Base-by-base conservation (phyloP, 2,113 vertebrate species). In the Oncorhynchus keta region DNA sequence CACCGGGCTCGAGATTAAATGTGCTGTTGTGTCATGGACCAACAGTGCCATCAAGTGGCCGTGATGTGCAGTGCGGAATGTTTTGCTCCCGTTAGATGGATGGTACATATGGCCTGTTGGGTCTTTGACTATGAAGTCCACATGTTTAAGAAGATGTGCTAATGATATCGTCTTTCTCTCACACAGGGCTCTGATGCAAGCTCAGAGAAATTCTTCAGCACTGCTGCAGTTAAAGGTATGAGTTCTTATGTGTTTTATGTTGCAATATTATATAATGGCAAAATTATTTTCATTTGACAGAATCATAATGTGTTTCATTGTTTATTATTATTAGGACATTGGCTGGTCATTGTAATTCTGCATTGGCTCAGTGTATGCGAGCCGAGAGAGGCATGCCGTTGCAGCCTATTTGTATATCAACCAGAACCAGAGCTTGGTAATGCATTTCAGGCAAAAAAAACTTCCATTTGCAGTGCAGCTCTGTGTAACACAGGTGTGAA, bases 191-290 rank as follows among this genome's bases (percentile, higher is more conserved):
- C 97, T 35, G 96, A 99, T 96, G 96, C 96, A 90, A 94, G 92
- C 91, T 99, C 97, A 70, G 97, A 99, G 88, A 97, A 96, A 90
- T 94, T 98, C 85, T 99, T 99, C 94, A 97, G 95, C 93, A 94
- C 96, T 74, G 93, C 95, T 87, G 89, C 95, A 93, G 94, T 94
- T 94, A 99, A 98, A 98, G 97, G 97, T 99, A 96, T 88, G 79
- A 30, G 16, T 14, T 80, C 66, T 70, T 48, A 13, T 55, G 32
- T 76, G 11, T 68, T 20, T 32, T n/a, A 5, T 57, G 2, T 1
- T 73, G 14, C 51, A 72, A 14, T 55, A 5, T 55, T 55, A 55
- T 55, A 8, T 16, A 51, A 51, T 51, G 51, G 3, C 39, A 11
- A 45, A 45, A 45, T 11, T 0, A 45, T 45, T 45, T 45, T 45